Percentiles rank a stretch among this genome's conserved stretches.
phyloP scores from a whole-genome alignment of 2,113 vertebrate genomes.

The Stigmatopora argus region DNA sequence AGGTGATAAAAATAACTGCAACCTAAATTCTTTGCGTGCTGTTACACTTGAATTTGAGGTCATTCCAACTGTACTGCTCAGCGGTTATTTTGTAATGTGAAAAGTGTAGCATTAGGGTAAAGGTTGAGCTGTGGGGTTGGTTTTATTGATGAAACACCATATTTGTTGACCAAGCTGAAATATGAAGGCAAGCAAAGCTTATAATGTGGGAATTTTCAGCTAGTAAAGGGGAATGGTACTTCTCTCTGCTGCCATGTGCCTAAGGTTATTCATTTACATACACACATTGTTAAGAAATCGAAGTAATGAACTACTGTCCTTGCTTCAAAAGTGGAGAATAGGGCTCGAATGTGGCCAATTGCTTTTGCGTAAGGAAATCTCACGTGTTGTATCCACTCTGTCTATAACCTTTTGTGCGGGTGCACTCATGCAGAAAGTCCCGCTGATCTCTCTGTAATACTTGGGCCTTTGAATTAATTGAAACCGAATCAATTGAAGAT shows the following conservation, averaged over 20 bases:
- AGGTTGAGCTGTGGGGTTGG: neutral
- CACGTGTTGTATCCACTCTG: no score
- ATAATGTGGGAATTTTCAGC: neutral
- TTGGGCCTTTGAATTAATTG: no score
- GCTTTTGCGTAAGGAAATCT: no score
- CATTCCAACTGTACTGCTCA: neutral
- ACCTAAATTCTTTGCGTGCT: neutral
- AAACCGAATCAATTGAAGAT: no score
- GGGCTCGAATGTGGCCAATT: neutral
- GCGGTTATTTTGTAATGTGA: neutral
- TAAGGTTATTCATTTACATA: neutral
- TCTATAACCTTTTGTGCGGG: no score
- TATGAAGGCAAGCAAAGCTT: neutral
- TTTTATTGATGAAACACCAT: neutral
- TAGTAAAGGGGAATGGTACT: neutral
- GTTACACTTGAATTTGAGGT: constrained; percentile 1
- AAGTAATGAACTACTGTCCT: neutral
- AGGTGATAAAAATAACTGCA: neutral
- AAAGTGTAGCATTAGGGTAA: neutral
- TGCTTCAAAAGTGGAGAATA: neutral
- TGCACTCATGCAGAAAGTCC: no score
- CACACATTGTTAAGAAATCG: no score
- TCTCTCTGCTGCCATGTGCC: neutral
- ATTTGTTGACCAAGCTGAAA: constrained; percentile 1
- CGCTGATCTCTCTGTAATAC: no score